Conservation (phyloP, 1,140 invertebrate genomes). For the Gonatopus flavifemur region DNA sequence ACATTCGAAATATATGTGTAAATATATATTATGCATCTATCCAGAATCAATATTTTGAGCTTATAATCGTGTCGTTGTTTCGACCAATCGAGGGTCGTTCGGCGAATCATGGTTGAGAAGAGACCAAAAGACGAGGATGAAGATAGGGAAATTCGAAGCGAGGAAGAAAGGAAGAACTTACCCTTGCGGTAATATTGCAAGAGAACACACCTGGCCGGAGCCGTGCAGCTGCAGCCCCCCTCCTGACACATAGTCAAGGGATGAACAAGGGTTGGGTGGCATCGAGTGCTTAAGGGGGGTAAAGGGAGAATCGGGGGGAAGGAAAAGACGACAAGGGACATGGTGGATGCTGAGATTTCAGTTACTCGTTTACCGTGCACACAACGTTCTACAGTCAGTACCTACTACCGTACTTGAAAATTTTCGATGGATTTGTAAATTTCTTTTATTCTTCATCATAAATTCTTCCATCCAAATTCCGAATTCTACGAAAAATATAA, state of each 20-base stretch:
- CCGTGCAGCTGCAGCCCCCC: slow-evolving; percentile 49
- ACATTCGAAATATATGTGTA: no score
- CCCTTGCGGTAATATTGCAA: slow-evolving; percentile 47
- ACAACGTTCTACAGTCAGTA: background rate
- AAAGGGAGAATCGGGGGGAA: background rate
- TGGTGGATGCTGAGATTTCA: slow-evolving; percentile 52
- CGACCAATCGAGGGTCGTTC: slow-evolving; percentile 12
- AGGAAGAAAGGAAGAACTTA: slow-evolving; percentile 15
- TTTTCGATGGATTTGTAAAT: no score
- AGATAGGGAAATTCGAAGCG: background rate
- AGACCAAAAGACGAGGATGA: background rate
- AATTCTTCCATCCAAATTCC: no score
- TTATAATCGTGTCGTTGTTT: slow-evolving; percentile 16
- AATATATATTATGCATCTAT: no score
- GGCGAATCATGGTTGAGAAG: slow-evolving; percentile 9
- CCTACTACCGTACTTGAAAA: no score
- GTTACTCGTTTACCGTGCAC: slow-evolving; percentile 39
- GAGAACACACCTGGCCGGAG: slow-evolving; percentile 53
- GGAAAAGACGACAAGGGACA: slow-evolving; percentile 11
- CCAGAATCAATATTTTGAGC: no score
- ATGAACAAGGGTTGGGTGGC: slow-evolving; percentile 48
- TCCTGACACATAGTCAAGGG: slow-evolving; percentile 44
- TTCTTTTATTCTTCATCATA: no score
- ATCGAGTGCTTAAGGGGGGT: slow-evolving; percentile 26
- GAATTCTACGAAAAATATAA: no score